A percentile compares a stretch with the other conserved stretches of the same genome.
Conservation (phyloP, 2,113 vertebrate genomes). For the Ictidomys tridecemlineatus region DNA sequence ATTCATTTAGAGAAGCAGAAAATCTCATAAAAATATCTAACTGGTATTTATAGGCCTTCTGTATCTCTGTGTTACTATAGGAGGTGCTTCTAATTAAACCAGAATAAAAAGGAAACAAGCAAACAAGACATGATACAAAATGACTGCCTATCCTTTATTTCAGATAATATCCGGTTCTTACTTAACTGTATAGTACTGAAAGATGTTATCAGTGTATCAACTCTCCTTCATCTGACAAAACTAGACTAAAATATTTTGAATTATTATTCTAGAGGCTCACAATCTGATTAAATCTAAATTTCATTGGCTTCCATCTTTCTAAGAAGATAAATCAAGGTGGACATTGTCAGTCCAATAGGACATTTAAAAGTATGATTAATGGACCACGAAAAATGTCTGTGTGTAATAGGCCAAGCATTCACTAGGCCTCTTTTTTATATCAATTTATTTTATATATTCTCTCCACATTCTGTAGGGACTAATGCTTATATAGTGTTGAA, state of each 20-base stretch:
- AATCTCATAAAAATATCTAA: constrained; percentile 59
- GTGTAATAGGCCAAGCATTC: not conserved
- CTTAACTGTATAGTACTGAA: not conserved
- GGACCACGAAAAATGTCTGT: not conserved
- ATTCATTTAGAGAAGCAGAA: constrained; percentile 70
- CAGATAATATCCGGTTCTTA: not conserved
- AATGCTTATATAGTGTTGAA: not conserved
- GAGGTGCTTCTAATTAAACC: constrained; percentile 61
- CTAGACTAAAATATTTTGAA: not conserved
- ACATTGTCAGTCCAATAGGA: not conserved
- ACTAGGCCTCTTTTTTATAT: not conserved
- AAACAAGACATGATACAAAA: not conserved
- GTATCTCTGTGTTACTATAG: not conserved
- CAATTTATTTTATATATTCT: not conserved
- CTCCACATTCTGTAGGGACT: not conserved
- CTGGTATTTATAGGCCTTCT: constrained; percentile 57
- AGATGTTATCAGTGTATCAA: not conserved
- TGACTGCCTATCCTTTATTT: not conserved
- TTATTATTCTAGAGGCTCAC: not conserved
- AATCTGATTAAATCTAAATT: not conserved
- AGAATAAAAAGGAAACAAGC: constrained; percentile 36
- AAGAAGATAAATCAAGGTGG: not conserved
- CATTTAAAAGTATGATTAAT: not conserved
- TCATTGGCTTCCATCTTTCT: constrained; percentile 4
- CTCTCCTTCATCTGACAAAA: not conserved